These are phyloP conservation scores for Amniataba percoides DNA, from an alignment of 2,797 vertebrate genomes.

Conservation along the genomic window DNA sequence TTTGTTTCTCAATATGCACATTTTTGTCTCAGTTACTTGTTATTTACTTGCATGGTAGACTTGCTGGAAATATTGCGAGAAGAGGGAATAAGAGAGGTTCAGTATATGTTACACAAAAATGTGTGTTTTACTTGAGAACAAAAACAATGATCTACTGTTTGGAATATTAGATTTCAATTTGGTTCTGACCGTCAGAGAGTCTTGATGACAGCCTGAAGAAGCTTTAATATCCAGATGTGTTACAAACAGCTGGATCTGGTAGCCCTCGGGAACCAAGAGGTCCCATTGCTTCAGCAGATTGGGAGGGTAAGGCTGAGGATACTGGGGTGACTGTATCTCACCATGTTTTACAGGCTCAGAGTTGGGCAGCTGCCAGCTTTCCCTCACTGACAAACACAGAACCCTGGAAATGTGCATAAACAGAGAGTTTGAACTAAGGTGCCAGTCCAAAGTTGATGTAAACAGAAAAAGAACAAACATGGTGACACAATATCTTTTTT, in stretches of 20 bases:
- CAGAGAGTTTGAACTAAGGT: background rate
- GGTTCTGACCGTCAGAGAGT: conserved; percentile 85
- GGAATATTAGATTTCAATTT: background rate
- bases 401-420: conserved; percentile 36
- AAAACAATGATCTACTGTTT: background rate
- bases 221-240: conserved; percentile 88
- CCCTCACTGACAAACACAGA: conserved; percentile 32
- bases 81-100: too few relatives aligned
- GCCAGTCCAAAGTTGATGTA: conserved; percentile 25
- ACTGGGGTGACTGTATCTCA: conserved; percentile 85
- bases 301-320: conserved; percentile 54
- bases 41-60: too few relatives aligned
- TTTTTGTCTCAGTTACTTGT: too few relatives aligned
- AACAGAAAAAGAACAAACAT: conserved; percentile 21
- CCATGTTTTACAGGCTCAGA: conserved; percentile 20
- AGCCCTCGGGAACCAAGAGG: conserved; percentile 84
- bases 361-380: background rate
- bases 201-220: conserved; percentile 85
- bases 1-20: too few relatives aligned
- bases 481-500: background rate
- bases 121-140: too few relatives aligned
- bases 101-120: too few relatives aligned
- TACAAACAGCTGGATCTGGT: conserved; percentile 87
- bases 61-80: too few relatives aligned
- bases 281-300: conserved; percentile 75